A percentile compares a stretch with the other conserved stretches of the same genome.
Evolutionary conservation across 2,113 vertebrate genomes (phyloP).

Genomic region (Myxocyprinus asiaticus): DNA sequence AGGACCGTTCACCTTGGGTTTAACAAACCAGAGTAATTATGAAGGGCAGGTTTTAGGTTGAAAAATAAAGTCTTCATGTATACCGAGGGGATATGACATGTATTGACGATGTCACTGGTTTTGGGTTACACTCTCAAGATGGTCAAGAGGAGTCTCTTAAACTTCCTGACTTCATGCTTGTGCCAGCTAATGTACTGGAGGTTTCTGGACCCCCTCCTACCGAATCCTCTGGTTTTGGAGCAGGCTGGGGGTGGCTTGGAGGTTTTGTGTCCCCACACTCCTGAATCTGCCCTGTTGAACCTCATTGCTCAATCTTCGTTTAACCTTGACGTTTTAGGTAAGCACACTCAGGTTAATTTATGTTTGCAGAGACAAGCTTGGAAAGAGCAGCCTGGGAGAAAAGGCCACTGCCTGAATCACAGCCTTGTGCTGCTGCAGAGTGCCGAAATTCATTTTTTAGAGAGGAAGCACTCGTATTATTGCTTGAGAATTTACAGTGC

Average conservation of each 20-base stretch:
- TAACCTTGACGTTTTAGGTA: constrained; percentile 73
- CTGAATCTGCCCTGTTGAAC: constrained; percentile 67
- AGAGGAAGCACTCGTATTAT: constrained; percentile 65
- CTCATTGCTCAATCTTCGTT: constrained; percentile 78
- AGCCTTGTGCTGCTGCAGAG: constrained; percentile 65
- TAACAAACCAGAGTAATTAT: constrained; percentile 79
- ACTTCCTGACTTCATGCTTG: constrained; percentile 76
- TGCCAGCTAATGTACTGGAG: constrained; percentile 73
- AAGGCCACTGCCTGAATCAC: constrained; percentile 48
- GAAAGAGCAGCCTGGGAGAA: constrained; percentile 66
- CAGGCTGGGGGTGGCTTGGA: constrained; percentile 6
- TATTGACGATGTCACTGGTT: constrained; percentile 78
- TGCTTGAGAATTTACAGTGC: constrained; percentile 46
- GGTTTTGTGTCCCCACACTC: constrained; percentile 57
- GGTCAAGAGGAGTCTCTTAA: constrained; percentile 75
- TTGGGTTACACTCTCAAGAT: constrained; percentile 74
- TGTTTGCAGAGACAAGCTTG: constrained; percentile 68
- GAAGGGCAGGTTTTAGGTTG: constrained; percentile 77
- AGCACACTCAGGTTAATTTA: constrained; percentile 71
- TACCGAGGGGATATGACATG: constrained; percentile 76
- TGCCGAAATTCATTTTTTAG: constrained; percentile 70
- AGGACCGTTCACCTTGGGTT: constrained; percentile 53
- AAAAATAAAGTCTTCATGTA: constrained; percentile 79
- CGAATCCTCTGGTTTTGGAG: constrained; percentile 13
- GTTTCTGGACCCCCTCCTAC: constrained; percentile 49